A percentile compares a stretch with the other conserved stretches of the same genome.
Conservation (phyloP, 2,113 vertebrate species). For the Dasyurus viverrinus region DNA sequence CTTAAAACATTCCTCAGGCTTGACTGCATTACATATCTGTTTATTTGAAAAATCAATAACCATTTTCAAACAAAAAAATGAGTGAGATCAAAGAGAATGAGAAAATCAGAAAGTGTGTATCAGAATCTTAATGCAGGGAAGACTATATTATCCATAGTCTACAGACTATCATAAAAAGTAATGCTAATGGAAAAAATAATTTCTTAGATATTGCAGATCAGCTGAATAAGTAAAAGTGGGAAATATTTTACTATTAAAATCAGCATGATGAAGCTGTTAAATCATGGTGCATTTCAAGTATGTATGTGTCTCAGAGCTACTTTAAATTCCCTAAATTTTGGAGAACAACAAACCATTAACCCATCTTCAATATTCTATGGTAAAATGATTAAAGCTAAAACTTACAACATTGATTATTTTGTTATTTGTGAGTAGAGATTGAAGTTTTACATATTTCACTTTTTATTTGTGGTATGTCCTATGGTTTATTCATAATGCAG, state of each 20-base stretch:
- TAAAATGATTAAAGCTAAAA: background rate
- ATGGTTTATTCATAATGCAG: background rate
- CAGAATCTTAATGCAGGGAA: background rate
- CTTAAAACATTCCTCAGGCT: constrained; percentile 48
- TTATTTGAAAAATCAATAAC: constrained; percentile 53
- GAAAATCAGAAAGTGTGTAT: constrained; percentile 37
- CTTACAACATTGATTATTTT: background rate
- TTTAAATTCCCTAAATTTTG: background rate
- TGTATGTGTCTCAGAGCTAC: background rate
- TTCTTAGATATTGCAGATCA: background rate
- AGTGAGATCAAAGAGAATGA: constrained; percentile 18
- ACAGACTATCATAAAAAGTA: background rate
- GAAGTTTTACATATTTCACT: background rate
- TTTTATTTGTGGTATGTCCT: background rate
- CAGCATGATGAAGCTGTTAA: constrained; percentile 14
- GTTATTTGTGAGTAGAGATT: background rate
- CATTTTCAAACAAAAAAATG: constrained; percentile 49
- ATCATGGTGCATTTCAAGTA: background rate
- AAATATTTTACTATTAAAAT: background rate
- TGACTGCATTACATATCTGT: constrained; percentile 31
- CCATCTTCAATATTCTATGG: background rate
- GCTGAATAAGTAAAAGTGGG: background rate
- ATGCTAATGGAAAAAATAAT: background rate
- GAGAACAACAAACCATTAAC: background rate
- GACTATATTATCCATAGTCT: background rate